phyloP scores from a whole-genome alignment of 92 coral and sea anemone genomes.

The Zoanthus gigantus region DNA sequence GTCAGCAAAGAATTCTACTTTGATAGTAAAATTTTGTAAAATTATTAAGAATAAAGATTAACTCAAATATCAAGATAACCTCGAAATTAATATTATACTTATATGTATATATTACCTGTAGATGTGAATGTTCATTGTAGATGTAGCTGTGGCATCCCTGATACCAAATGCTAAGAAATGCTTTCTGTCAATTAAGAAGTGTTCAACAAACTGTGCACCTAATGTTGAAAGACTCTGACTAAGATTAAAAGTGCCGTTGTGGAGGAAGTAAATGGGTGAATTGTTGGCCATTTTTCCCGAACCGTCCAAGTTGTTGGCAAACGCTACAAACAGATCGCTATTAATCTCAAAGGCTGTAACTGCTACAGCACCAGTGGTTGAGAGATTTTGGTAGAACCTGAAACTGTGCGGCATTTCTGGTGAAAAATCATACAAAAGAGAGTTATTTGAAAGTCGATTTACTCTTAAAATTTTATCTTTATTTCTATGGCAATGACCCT shows the following conservation, averaged over 20 bases:
- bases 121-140: slow-evolving; percentile 6
- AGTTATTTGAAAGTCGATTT: not conserved
- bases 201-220: slow-evolving; percentile 30
- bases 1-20: too few species aligned
- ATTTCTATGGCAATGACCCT: too few species aligned
- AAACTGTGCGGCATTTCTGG: slow-evolving; percentile 10
- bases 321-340: not conserved
- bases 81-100: too few species aligned
- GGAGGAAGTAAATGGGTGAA: slow-evolving; percentile 31
- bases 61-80: too few species aligned
- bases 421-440: not conserved
- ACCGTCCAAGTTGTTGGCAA: slow-evolving; percentile 35
- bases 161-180: slow-evolving; percentile 33
- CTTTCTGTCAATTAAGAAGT: slow-evolving; percentile 13
- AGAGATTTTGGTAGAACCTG: slow-evolving; percentile 11
- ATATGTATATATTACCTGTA: slow-evolving; percentile 9
- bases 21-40: too few species aligned
- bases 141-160: slow-evolving; percentile 13
- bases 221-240: slow-evolving; percentile 18
- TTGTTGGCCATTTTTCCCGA: not conserved
- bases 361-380: slow-evolving; percentile 36
- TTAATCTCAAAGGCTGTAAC: slow-evolving; percentile 36
- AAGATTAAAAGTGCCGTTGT: slow-evolving; percentile 1
- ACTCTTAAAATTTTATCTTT: too few species aligned
- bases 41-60: too few species aligned